Conservation (phyloP, 1,140 invertebrate genomes). For the Dinothrombium tinctorium region DNA sequence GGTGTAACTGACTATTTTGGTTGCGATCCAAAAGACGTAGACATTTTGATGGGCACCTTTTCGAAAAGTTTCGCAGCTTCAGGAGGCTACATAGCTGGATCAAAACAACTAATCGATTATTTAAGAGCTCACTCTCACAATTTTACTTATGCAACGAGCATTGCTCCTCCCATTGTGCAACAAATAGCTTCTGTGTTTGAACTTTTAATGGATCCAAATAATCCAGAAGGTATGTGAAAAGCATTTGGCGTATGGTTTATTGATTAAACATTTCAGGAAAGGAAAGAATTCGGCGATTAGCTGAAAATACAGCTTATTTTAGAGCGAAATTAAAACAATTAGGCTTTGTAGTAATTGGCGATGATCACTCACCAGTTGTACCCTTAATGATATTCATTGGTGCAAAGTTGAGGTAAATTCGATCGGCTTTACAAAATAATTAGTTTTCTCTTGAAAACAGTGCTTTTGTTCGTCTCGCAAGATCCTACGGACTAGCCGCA, state of each 20-base stretch:
- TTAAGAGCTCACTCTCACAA: slow-evolving; percentile 60
- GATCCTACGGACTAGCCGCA: slow-evolving; percentile 54
- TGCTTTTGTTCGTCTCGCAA: slow-evolving; percentile 55
- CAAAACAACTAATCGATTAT: slow-evolving; percentile 49
- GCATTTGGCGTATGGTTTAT: slow-evolving; percentile 22
- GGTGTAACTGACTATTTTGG: slow-evolving; percentile 70
- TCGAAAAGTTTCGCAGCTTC: slow-evolving; percentile 85
- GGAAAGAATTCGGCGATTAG: slow-evolving; percentile 45
- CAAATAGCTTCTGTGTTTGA: slow-evolving; percentile 82
- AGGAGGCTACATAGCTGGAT: slow-evolving; percentile 85
- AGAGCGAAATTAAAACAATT: slow-evolving; percentile 58
- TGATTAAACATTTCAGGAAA: slow-evolving; percentile 28
- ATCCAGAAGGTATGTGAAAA: slow-evolving; percentile 51
- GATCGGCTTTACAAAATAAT: slow-evolving; percentile 34
- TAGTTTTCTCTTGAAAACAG: slow-evolving; percentile 1
- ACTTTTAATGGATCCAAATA: slow-evolving; percentile 67
- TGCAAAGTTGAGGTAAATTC: slow-evolving; percentile 46
- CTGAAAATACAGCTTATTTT: slow-evolving; percentile 67
- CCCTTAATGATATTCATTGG: slow-evolving; percentile 83
- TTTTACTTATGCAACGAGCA: slow-evolving; percentile 57
- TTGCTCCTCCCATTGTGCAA: slow-evolving; percentile 73
- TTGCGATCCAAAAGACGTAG: slow-evolving; percentile 60
- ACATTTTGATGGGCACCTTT: slow-evolving; percentile 91
- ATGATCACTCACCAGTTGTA: slow-evolving; percentile 87
- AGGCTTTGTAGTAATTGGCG: slow-evolving; percentile 87